Conservation (phyloP, 2,888 invertebrate genomes). For the Hyppa rectilinea region DNA sequence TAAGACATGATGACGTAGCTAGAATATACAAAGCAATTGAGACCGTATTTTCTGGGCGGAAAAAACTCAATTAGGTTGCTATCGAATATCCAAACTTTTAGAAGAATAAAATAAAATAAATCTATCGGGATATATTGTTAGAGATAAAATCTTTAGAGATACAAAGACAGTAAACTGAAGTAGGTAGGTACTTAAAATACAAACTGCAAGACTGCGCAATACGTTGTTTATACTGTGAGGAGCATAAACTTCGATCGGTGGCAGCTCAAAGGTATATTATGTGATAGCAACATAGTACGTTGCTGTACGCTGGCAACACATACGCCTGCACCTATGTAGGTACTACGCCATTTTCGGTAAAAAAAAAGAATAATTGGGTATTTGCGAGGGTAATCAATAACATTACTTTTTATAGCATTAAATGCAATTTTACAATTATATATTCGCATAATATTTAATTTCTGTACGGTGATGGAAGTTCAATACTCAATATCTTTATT, state of each 20-base stretch:
- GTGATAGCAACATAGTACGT: not conserved
- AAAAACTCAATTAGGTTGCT: not conserved
- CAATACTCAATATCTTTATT: no score
- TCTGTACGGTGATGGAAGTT: no score
- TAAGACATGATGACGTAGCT: constrained; percentile 17
- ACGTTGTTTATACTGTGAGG: not conserved
- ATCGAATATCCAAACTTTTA: not conserved
- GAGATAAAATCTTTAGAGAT: not conserved
- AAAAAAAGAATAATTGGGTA: no score
- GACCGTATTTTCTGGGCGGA: not conserved
- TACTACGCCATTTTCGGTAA: not conserved
- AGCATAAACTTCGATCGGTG: constrained; percentile 10
- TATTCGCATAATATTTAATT: no score
- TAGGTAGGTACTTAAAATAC: no score
- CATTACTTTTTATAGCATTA: no score
- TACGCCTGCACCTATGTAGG: not conserved
- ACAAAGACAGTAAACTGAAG: not conserved
- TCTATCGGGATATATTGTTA: not conserved
- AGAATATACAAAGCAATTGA: constrained; percentile 14
- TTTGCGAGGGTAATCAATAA: no score
- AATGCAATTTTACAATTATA: no score
- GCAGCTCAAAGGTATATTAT: constrained; percentile 18
- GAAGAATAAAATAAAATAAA: not conserved
- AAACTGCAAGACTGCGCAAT: constrained; percentile 17
- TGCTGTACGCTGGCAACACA: constrained; percentile 1